Conservation (phyloP, 2,113 vertebrate species). For the Solenodon paradoxus region DNA sequence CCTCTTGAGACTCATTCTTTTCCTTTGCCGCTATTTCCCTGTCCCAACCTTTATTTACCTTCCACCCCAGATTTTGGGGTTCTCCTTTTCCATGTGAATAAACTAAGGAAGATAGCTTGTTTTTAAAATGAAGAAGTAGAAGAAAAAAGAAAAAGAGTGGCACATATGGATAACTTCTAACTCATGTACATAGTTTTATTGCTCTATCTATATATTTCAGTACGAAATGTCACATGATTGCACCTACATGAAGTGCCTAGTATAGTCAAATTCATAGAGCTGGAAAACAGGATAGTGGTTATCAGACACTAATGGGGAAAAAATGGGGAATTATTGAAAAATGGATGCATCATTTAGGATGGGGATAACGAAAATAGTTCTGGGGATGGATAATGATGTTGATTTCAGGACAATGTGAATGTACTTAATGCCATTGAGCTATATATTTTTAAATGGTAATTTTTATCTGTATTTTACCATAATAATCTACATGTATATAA, state of each 20-base stretch:
- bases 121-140: neutral
- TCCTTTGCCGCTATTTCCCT: neutral
- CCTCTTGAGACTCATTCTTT: neutral
- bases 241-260: neutral
- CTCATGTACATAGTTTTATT: neutral
- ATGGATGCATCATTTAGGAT: neutral
- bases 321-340: neutral
- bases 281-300: neutral
- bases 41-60: neutral
- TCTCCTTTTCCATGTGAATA: neutral
- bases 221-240: neutral
- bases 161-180: neutral
- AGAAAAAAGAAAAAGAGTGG: neutral
- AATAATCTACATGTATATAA: neutral
- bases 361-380: neutral
- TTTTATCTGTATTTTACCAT: too few relatives aligned
- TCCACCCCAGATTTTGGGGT: neutral
- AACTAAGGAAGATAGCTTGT: neutral
- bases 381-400: neutral
- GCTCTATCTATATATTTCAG: neutral
- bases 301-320: neutral
- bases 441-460: too few relatives aligned
- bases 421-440: too few relatives aligned
- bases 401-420: too few relatives aligned
- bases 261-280: neutral